Evolutionary conservation across 1,140 invertebrate species (phyloP).

Genomic region (Trichoplusia ni): DNA sequence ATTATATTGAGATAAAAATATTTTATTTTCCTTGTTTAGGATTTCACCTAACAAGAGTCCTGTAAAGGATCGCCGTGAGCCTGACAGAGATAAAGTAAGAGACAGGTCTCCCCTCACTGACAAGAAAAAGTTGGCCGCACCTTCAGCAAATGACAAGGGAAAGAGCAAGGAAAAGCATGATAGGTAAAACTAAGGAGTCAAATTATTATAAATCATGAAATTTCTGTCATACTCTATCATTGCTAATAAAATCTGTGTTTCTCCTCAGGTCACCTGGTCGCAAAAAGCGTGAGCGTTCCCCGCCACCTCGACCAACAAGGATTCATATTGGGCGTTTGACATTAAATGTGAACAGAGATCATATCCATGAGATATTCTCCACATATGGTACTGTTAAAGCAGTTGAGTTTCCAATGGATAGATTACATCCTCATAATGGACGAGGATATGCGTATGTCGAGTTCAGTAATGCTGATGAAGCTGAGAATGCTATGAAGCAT

Average conservation of each 20-base stretch:
- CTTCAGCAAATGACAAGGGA: slow-evolving; percentile 82
- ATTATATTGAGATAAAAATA: not conserved
- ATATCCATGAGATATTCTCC: slow-evolving; percentile 97
- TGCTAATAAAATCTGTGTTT: not conserved
- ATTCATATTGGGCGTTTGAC: slow-evolving; percentile 96
- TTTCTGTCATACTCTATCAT: no score
- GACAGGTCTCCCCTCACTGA: slow-evolving; percentile 76
- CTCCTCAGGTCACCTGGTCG: slow-evolving; percentile 61
- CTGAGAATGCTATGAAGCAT: slow-evolving; percentile 99
- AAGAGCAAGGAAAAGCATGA: slow-evolving; percentile 79
- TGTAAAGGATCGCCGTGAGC: slow-evolving; percentile 77
- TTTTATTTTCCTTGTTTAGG: slow-evolving; percentile 42
- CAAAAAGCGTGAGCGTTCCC: slow-evolving; percentile 88
- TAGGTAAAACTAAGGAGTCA: no score
- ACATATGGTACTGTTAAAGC: slow-evolving; percentile 95
- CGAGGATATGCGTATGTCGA: slow-evolving; percentile 97
- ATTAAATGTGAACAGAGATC: slow-evolving; percentile 95
- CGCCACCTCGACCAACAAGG: slow-evolving; percentile 92
- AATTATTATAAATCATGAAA: no score
- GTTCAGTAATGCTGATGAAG: slow-evolving; percentile 95
- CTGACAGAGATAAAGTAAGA: slow-evolving; percentile 80
- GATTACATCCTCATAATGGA: slow-evolving; percentile 92
- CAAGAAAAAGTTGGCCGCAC: slow-evolving; percentile 72
- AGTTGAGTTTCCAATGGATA: slow-evolving; percentile 94
- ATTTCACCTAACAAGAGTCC: slow-evolving; percentile 78